Evolutionary conservation across 2,888 invertebrate species (phyloP), one percentile per base, ranked within the genome.

Genomic region (Calameuta idolon): DNA sequence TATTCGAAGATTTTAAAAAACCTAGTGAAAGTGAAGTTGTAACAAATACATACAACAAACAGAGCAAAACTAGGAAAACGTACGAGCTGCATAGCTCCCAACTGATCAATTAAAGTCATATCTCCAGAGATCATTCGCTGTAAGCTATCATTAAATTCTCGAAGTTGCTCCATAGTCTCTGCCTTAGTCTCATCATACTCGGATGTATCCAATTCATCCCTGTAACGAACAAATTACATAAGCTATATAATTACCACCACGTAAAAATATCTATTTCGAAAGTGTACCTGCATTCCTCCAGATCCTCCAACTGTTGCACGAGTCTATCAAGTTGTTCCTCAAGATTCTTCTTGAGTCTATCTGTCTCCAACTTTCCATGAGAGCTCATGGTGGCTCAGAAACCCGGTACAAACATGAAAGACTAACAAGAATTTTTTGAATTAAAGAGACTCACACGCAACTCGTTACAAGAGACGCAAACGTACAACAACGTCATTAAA

Each of bases 81-180:
- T 92, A 95, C 95, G 91, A 95, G 88, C 89, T 95, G 95, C 91
- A 95, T 94, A 15, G 94, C 93, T 82, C 94, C 94, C 69, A 95
- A 87, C 82, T 94, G 92, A 89, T 94, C 95, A 4, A 95, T 93
- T 69, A 96, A 90, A 71, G 95, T 94, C 84, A 95, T 93, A 88
- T 95, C 93, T n/a, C 96, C 95, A 76, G 93, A 93, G 82, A 93
- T 92, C 87, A 96, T 92, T 88, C 94, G 94, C 76, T 93, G 92
- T 55, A 96, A 90, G 75, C 94, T 94, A 78, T 93, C 93, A 86
- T 94, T 93, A 79, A 96, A 94, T 89, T 96, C 96, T 85, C 94
- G 93, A 34, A 96, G 90, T 88, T 96, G 96, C 80, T 95, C 95
- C 85, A 95, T 91, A 0, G 95, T 96, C 82, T 95, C 95, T 83